Base-by-base conservation (phyloP, 2,797 vertebrate species). In the Euthynnus affinis region DNA sequence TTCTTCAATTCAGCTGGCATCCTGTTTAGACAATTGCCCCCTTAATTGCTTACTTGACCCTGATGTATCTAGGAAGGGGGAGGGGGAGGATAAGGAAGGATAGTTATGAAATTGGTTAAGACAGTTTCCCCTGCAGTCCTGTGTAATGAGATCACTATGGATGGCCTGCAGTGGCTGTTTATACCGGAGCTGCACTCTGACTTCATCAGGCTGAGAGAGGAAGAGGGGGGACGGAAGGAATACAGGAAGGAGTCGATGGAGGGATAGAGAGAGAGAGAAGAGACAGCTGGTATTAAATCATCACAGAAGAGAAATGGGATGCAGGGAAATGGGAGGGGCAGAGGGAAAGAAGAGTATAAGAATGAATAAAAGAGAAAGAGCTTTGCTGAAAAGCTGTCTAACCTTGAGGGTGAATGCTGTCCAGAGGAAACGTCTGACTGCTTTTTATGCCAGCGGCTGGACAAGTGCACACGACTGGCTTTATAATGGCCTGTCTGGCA, bases 1-100 rank as follows among this genome's bases (percentile, higher is more conserved):
- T 74, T 85, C 74, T 90, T 80, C 67, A 74, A 64, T 90, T 91
- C 81, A 73, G 15, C 73, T 84, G 83, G 81, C 87, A 76, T 89
- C 63, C 80, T 84, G 79, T 89, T 92, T 87, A 89, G 80, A 85
- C 87, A 85, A 80, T 88, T 91, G 88, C 70, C 91, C 91, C 68
- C 69, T 85, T 90, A 94, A 95, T 93, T 94, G 90, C 89, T 91
- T 86, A 85, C 88, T 93, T 94, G 90, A 94, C 92, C 94, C 88
- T 82, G 69, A 76, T 86, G 72, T 80, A 88, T 91, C 81, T 80
- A 61, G 64, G 74, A 78, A 69, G 56, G 49, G 48, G 34, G 74
- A 68, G 82, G 46, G 77, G 78, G 84, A 53, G 72, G 85, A 34
- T 79, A 83, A 80, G 76, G 78, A 76, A 86, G 75, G 57, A 81